Evolutionary conservation across 92 coral and sea anemone species (phyloP), one percentile per base, ranked within the genome.

Genomic region (Epizoanthus fatuus): DNA sequence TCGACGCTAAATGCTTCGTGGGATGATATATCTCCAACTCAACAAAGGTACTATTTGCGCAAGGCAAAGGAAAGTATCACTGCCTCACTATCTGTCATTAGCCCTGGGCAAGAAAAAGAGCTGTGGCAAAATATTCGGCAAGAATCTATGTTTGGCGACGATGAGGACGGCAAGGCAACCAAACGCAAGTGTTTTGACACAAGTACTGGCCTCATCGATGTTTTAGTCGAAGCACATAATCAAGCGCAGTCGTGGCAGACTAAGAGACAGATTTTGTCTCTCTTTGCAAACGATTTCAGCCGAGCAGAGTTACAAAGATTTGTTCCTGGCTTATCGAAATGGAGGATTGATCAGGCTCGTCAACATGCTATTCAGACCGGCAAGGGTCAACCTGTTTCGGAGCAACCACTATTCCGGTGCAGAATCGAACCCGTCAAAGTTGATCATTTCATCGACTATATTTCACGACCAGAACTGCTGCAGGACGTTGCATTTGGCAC

Each of bases 271-370:
- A 85, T 89, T 20, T 57, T 85, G 3, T 89, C 93, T 5, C 85
- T 89, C 32, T 90, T 86, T 86, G 93, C 96, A 7, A 86, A 90
- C 52, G 96, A 90, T 64, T 93, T 93, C 79, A 86, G 85, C 4
- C 60, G 91, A 20, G 54, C 84, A 14, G 96, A 90, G 75, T 76
- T 87, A 25, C 87, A 84, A 69, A 73, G 35, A 12, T 55, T 84
- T 60, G 60, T 89, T 39, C 93, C 90, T 59, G 68, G 81, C 3
- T 73, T 89, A 13, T 65, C 90, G 32, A 90, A 90, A 79, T 90
- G 93, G 93, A 35, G 58, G 60, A 90, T 90, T 63, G 93, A 86
- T 69, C 87, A 86, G 63, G 89, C 92, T 9, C 86, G 92, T 32
- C 72, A 59, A 45, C 89, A 91, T 52, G 90, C 89, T 9, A 59